Evolutionary conservation across 2,888 invertebrate species (phyloP).

Genomic region (Saturnia japonica): DNA sequence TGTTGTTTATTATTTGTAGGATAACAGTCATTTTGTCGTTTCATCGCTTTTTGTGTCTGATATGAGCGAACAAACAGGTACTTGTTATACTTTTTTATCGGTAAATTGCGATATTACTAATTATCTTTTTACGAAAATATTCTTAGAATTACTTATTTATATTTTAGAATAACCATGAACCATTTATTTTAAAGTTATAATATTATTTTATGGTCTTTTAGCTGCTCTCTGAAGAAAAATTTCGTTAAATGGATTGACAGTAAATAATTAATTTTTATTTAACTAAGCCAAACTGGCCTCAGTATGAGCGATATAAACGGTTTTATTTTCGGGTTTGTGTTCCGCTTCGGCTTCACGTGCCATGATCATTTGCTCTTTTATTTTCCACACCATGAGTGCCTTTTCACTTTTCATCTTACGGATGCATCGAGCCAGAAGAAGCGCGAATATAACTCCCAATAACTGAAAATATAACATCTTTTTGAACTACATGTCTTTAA

Average conservation of each 20-base stretch:
- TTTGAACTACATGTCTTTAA: background rate
- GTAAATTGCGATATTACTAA: background rate
- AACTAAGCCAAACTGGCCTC: conserved; percentile 47
- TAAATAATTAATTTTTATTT: background rate
- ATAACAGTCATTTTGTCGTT: background rate
- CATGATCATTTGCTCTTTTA: conserved; percentile 79
- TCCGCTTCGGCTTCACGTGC: conserved; percentile 53
- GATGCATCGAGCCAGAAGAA: conserved; percentile 92
- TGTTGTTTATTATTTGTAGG: background rate
- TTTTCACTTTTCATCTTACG: conserved; percentile 88
- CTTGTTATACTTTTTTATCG: background rate
- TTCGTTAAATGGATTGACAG: background rate
- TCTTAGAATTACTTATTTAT: background rate
- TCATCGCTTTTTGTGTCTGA: background rate
- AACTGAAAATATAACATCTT: conserved; percentile 77
- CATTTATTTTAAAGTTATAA: background rate
- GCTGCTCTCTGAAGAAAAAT: background rate
- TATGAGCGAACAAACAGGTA: background rate
- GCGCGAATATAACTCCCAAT: conserved; percentile 92
- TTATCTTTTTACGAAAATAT: background rate
- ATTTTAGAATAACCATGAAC: background rate
- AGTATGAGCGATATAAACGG: conserved; percentile 52
- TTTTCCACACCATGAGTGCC: conserved; percentile 85
- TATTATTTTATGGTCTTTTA: background rate
- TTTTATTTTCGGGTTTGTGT: conserved; percentile 36